Conservation (phyloP, 1,140 invertebrate species). For the Trichonephila clavipes region DNA sequence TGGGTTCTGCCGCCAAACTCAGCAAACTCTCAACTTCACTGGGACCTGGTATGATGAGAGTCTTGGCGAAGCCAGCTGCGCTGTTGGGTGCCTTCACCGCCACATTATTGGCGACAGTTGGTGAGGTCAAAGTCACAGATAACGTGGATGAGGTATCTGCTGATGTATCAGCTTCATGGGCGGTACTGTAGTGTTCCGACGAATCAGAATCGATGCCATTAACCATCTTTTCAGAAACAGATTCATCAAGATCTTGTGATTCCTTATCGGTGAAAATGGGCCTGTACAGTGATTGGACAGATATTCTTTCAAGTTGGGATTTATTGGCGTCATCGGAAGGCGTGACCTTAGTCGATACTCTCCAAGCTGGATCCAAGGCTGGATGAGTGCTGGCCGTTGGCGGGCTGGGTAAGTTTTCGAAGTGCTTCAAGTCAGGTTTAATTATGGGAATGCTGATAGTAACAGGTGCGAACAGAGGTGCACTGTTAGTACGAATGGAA, state of each 20-base stretch:
- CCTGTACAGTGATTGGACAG: conserved; percentile 61
- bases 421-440: conserved; percentile 67
- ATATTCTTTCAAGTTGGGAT: conserved; percentile 29
- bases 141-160: conserved; percentile 29
- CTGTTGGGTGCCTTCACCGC: conserved; percentile 55
- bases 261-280: conserved; percentile 47
- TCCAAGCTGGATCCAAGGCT: neutral
- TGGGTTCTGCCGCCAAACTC: conserved; percentile 62
- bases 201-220: conserved; percentile 66
- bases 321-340: neutral
- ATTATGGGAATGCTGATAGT: conserved; percentile 71
- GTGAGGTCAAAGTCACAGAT: conserved; percentile 28
- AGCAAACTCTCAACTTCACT: conserved; percentile 59
- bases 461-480: conserved; percentile 48
- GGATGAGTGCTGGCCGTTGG: conserved; percentile 59
- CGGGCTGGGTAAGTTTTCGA: conserved; percentile 66
- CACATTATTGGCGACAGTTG: conserved; percentile 22
- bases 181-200: conserved; percentile 63
- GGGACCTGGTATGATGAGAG: conserved; percentile 63
- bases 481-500: neutral
- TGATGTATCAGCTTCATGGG: conserved; percentile 49
- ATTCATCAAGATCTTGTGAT: neutral
- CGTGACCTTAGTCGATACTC: neutral
- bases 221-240: neutral
- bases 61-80: conserved; percentile 71